Base-by-base conservation (phyloP, 2,888 invertebrate species). In the Pedicia rivosa region DNA sequence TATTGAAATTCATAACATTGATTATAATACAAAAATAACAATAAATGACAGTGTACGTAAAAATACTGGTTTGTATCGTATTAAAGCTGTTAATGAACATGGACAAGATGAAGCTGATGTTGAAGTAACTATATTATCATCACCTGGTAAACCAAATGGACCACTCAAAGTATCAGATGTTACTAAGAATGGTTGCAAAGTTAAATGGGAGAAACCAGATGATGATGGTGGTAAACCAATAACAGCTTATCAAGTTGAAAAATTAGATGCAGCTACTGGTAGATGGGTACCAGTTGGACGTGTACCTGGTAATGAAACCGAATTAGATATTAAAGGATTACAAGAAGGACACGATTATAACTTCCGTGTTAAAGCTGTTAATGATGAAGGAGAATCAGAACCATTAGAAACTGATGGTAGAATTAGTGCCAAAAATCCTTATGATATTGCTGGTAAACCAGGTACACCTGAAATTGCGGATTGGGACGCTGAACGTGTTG, bases 401-500 rank as follows among this genome's bases (percentile, higher is more conserved):
- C 95, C 97, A 6, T 60, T 95, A 44, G 86, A 88, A 57, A 86
- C 90, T n/a, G 87, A 90, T 37, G 72, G 76, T 49, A 72, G 83
- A 3, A 86, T 83, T 42, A 56, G 82, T 13, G 95, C 97, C 16
- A 98, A 97, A 66, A 97, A 98, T 71, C 97, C 97, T 46, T 98
- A 76, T 56, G 88, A 88, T 53, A 67, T 77, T 46, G 78, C 91
- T 41, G 79, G 81, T 38, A 84, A 88, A 54, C 94, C 94, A 3
- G 82, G 87, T 26, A 73, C 74, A 26, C 92, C 92, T 0, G 76
- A 78, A 41, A 70, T 92, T 45, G 77, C 78, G 33, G 91, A 91
- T 53, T 92, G 90, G 77, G 84, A 87, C 56, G 80, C 81, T 40
- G 81, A 87, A 58, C 76, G 82, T 43, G 87, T 90, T 35, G 83